These are phyloP conservation scores for Tineola bisselliella DNA, from an alignment of 2,888 invertebrate species.

Conservation along the genomic window DNA sequence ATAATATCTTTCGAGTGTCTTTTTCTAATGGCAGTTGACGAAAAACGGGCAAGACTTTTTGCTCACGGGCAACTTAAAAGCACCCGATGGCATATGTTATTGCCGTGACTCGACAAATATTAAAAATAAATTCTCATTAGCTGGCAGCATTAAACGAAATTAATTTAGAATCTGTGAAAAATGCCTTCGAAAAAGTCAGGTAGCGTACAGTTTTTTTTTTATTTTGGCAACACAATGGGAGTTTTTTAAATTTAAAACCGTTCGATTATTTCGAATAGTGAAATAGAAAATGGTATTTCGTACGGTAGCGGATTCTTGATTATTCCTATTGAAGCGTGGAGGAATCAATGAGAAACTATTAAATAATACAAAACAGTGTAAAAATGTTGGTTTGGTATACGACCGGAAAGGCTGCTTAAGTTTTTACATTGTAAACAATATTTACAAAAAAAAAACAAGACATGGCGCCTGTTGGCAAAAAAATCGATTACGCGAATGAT, in stretches of 20 bases:
- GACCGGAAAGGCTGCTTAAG: constrained; percentile 5
- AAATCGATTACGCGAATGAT: constrained; percentile 13
- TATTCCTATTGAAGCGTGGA: constrained; percentile 47
- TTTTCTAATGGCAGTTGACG: constrained; percentile 48
- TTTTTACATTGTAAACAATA: constrained; percentile 7
- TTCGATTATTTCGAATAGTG: constrained; percentile 4
- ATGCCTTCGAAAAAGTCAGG: constrained; percentile 19
- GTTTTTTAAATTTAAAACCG: neutral
- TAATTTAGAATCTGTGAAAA: constrained; percentile 50
- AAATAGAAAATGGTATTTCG: constrained; percentile 19
- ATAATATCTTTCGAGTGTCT: constrained; percentile 57
- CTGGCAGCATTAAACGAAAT: constrained; percentile 48
- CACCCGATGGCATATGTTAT: constrained; percentile 41
- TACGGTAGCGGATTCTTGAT: constrained; percentile 59
- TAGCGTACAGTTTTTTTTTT: constrained; percentile 9
- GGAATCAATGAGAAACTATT: constrained; percentile 54
- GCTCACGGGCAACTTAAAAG: constrained; percentile 35
- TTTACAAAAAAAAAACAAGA: constrained; percentile 7
- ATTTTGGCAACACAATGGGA: constrained; percentile 2
- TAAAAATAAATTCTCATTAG: constrained; percentile 19
- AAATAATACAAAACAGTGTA: constrained; percentile 22
- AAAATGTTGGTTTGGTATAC: neutral
- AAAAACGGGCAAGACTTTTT: constrained; percentile 44
- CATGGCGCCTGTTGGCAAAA: constrained; percentile 2
- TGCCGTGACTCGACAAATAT: constrained; percentile 53